Evolutionary conservation across 1,140 invertebrate genomes (phyloP).

Genomic region (Brachionus plicatilis): DNA sequence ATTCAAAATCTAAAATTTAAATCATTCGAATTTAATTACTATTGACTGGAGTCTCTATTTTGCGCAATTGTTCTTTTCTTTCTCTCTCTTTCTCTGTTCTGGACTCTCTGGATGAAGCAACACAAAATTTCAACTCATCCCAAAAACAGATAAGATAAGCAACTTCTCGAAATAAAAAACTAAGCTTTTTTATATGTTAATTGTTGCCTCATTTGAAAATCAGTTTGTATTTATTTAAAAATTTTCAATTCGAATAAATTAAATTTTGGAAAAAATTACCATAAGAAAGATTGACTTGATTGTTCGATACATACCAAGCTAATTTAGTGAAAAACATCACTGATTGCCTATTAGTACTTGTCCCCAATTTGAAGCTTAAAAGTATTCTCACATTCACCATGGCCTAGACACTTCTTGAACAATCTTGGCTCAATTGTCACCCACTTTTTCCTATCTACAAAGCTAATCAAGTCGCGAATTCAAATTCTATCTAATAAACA

Average conservation of each 20-base stretch:
- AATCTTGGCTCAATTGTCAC: neutral
- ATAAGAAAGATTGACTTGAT: conserved; percentile 25
- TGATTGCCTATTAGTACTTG: neutral
- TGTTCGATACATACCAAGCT: neutral
- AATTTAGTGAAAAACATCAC: neutral
- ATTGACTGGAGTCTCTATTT: neutral
- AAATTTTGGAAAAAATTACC: conserved; percentile 18
- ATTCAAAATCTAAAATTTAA: conserved; percentile 34
- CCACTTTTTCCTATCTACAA: neutral
- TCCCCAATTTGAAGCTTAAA: neutral
- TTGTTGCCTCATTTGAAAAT: conserved; percentile 27
- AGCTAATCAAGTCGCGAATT: neutral
- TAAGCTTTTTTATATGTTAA: conserved; percentile 34
- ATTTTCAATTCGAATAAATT: conserved; percentile 20
- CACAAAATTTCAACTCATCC: neutral
- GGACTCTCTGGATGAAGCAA: neutral
- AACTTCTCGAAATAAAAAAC: neutral
- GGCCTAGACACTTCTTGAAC: neutral
- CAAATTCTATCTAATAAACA: conserved; percentile 22
- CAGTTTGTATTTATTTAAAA: conserved; percentile 19
- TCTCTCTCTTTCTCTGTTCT: neutral
- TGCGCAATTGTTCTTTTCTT: neutral
- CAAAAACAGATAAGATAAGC: conserved; percentile 20
- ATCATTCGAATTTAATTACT: conserved; percentile 14
- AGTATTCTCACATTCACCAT: neutral